Evolutionary conservation across 2,113 vertebrate species (phyloP).

Genomic region (Eulemur macaco): DNA sequence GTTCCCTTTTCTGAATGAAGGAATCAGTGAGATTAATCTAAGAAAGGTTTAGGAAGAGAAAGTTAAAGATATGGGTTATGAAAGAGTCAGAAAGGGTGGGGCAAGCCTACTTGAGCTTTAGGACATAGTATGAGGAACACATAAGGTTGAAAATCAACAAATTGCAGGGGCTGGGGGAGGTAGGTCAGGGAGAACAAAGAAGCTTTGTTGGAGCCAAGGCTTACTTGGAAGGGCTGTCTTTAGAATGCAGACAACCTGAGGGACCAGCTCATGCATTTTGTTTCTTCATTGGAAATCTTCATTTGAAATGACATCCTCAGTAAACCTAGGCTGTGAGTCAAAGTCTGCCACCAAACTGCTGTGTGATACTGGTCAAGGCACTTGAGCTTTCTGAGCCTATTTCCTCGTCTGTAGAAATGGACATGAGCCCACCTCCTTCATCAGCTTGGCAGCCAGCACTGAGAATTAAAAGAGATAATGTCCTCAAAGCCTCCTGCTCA

Average conservation of each 20-base stretch:
- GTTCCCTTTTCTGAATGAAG: background rate
- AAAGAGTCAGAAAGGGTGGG: background rate
- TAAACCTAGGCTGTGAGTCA: background rate
- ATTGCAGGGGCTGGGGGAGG: background rate
- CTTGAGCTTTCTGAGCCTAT: background rate
- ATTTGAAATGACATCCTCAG: background rate
- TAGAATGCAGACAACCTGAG: background rate
- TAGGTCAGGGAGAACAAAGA: background rate
- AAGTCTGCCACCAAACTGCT: background rate
- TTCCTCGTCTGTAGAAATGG: background rate
- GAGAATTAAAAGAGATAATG: constrained; percentile 8
- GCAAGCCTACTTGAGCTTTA: background rate
- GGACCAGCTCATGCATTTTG: background rate
- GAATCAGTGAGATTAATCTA: background rate
- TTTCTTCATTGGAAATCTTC: background rate
- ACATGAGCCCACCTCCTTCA: background rate
- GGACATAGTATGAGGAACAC: background rate
- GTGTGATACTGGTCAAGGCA: background rate
- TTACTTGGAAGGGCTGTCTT: background rate
- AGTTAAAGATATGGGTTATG: background rate
- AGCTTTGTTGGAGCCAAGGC: background rate
- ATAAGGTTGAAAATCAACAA: background rate
- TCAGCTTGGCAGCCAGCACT: background rate
- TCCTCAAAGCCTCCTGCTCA: background rate
- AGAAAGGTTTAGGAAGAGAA: background rate